Percentiles rank a stretch among this genome's conserved stretches.
Conservation (phyloP, 1,140 invertebrate genomes). For the Micrasema longulum region DNA sequence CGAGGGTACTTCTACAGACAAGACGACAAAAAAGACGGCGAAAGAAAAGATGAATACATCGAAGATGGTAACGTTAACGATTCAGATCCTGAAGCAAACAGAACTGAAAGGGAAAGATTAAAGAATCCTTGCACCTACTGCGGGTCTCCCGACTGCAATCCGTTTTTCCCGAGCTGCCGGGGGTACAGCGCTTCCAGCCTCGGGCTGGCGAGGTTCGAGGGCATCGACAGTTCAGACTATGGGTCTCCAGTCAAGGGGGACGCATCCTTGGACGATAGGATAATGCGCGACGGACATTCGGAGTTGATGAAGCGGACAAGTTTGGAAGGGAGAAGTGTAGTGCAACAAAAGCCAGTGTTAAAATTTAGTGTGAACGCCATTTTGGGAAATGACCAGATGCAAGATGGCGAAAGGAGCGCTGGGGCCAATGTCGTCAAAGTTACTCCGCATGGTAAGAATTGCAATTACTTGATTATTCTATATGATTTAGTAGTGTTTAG, state of each 20-base stretch:
- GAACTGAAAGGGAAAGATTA: slow-evolving; percentile 60
- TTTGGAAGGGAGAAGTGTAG: slow-evolving; percentile 57
- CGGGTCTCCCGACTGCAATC: slow-evolving; percentile 52
- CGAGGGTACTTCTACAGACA: slow-evolving; percentile 38
- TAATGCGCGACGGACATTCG: slow-evolving; percentile 41
- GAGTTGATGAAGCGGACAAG: slow-evolving; percentile 60
- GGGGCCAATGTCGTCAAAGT: slow-evolving; percentile 72
- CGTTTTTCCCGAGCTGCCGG: slow-evolving; percentile 48
- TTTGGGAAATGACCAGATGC: slow-evolving; percentile 86
- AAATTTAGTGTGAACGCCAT: slow-evolving; percentile 95
- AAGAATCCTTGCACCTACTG: slow-evolving; percentile 56
- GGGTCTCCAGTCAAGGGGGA: slow-evolving; percentile 39
- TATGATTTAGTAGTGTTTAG: too few relatives aligned
- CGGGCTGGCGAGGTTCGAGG: slow-evolving; percentile 36
- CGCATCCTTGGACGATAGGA: slow-evolving; percentile 51
- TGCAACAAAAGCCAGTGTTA: slow-evolving; percentile 78
- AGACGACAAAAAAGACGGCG: slow-evolving; percentile 53
- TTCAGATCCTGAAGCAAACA: slow-evolving; percentile 63
- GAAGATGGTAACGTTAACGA: slow-evolving; percentile 61
- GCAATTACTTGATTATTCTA: too few relatives aligned
- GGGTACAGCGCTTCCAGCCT: slow-evolving; percentile 22
- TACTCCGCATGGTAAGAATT: slow-evolving; percentile 50
- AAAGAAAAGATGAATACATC: slow-evolving; percentile 56
- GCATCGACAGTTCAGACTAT: slow-evolving; percentile 56
- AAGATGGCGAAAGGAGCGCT: slow-evolving; percentile 78